These are phyloP conservation scores for Sturnira hondurensis DNA, from an alignment of 2,113 vertebrate species.

Conservation along the genomic window DNA sequence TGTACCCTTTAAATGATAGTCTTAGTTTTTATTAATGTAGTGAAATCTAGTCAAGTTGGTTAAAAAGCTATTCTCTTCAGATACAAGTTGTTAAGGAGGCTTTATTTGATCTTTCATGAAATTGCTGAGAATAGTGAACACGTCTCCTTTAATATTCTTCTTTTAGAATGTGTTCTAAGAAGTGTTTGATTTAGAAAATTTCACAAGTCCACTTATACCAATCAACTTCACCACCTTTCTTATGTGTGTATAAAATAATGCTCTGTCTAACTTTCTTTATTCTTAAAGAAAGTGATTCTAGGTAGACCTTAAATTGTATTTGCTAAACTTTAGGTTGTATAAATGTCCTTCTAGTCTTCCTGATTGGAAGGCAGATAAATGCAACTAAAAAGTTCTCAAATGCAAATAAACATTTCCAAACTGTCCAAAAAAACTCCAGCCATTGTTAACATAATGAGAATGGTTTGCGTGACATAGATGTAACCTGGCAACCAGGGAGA, in stretches of 20 bases:
- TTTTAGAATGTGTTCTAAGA: conserved; percentile 29
- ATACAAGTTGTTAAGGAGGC: not conserved
- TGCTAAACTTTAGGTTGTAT: not conserved
- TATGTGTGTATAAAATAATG: not conserved
- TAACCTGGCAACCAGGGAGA: no score
- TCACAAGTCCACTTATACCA: not conserved
- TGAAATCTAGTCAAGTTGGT: conserved; percentile 29
- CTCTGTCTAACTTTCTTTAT: not conserved
- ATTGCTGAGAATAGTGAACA: conserved; percentile 39
- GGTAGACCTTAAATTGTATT: not conserved
- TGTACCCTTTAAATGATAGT: not conserved
- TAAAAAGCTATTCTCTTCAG: conserved; percentile 39
- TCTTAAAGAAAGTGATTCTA: conserved; percentile 8
- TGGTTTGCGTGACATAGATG: no score
- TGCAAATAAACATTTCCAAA: conserved; percentile 32
- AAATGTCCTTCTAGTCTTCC: conserved; percentile 5
- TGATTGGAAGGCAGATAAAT: conserved; percentile 28
- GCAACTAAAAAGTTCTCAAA: conserved; percentile 1
- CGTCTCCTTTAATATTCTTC: not conserved
- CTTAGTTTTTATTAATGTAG: conserved; percentile 34
- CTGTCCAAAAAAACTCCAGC: not conserved
- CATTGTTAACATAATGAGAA: no score
- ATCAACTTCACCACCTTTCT: not conserved
- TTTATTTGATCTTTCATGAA: conserved; percentile 44
- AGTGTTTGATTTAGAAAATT: conserved; percentile 44